A percentile compares a stretch with the other conserved stretches of the same genome.
phyloP scores from a whole-genome alignment of 2,113 vertebrate species.

The Balaenoptera acutorostrata region DNA sequence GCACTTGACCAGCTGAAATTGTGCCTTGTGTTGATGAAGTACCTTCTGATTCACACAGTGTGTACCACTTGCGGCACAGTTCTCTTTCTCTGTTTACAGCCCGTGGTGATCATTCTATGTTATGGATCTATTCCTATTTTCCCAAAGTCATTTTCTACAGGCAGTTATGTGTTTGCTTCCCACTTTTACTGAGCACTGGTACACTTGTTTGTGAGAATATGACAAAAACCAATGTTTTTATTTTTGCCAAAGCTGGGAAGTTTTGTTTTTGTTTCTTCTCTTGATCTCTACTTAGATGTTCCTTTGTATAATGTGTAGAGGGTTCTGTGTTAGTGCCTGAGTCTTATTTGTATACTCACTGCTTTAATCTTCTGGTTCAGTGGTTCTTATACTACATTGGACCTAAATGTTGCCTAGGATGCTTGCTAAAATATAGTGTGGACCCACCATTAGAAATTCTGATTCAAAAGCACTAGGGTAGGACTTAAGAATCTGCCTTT shows the following conservation, averaged over 20 bases:
- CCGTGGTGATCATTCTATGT: not conserved
- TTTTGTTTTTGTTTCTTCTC: not conserved
- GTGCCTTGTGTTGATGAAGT: not conserved
- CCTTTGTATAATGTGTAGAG: not conserved
- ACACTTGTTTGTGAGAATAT: not conserved
- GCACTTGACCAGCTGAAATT: not conserved
- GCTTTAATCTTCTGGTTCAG: not conserved
- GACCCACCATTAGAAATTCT: not conserved
- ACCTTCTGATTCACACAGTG: not conserved
- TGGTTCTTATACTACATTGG: not conserved
- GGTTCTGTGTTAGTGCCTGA: not conserved
- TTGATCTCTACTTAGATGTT: not conserved
- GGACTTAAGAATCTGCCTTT: not conserved
- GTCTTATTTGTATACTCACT: not conserved
- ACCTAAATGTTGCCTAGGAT: not conserved
- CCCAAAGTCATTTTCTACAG: not conserved
- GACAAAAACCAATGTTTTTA: not conserved
- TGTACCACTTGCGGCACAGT: rapidly evolving
- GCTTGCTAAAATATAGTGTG: not conserved
- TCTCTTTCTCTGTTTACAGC: not conserved
- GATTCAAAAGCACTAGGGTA: not conserved
- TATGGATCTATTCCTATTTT: not conserved
- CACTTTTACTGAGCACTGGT: not conserved
- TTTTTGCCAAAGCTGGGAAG: not conserved
- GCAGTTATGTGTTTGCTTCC: not conserved